phyloP scores from a whole-genome alignment of 2,888 invertebrate genomes.

The Myopa testacea region DNA sequence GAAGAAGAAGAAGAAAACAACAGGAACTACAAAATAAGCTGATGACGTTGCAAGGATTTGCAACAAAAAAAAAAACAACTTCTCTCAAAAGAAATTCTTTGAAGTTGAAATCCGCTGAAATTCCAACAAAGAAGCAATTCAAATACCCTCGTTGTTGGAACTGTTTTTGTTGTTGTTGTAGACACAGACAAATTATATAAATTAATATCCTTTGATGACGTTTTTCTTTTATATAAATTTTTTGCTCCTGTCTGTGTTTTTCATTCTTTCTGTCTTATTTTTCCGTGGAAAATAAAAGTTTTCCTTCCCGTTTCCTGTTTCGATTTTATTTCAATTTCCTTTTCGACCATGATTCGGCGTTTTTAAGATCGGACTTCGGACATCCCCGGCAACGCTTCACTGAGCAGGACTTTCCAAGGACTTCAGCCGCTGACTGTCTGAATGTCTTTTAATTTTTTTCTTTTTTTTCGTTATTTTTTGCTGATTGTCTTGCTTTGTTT shows the following conservation, averaged over 20 bases:
- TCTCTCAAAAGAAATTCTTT: neutral
- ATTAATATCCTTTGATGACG: slow-evolving; percentile 7
- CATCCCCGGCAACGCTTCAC: too few species aligned
- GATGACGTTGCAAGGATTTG: neutral
- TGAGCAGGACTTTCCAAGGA: too few species aligned
- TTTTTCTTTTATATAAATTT: neutral
- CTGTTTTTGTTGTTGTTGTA: neutral
- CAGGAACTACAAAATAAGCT: neutral
- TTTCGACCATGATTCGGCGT: too few species aligned
- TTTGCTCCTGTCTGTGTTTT: too few species aligned
- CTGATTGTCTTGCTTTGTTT: neutral
- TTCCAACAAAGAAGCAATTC: neutral
- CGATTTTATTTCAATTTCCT: too few species aligned
- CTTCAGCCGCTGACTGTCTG: neutral
- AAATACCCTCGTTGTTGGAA: neutral
- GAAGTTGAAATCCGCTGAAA: neutral
- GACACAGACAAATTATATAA: neutral
- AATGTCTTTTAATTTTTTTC: neutral
- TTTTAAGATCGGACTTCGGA: too few species aligned
- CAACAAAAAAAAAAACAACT: neutral
- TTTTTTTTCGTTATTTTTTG: neutral
- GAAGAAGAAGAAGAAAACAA: too few species aligned
- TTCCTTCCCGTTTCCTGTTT: too few species aligned
- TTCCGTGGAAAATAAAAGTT: neutral
- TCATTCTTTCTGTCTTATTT: neutral